Conservation (phyloP, 2,113 vertebrate species). For the Xenotilapia leptura region DNA sequence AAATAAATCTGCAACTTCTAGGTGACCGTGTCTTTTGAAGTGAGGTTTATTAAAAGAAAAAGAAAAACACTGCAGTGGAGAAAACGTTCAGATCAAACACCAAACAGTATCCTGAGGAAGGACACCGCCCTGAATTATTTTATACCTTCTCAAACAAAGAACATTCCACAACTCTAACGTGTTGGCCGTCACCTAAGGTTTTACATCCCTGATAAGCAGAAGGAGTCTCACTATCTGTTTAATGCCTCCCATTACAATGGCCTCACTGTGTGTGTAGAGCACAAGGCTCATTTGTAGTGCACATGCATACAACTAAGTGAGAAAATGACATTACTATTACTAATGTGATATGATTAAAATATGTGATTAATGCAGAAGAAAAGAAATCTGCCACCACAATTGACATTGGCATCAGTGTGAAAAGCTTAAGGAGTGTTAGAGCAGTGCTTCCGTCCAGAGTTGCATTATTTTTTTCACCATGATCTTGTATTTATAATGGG, state of each 20-base stretch:
- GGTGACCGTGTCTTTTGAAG: not conserved
- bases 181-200: not conserved
- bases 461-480: not conserved
- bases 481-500: not conserved
- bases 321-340: not conserved
- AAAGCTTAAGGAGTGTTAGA: not conserved
- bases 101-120: not conserved
- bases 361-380: not conserved
- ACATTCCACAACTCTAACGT: not conserved
- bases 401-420: not conserved
- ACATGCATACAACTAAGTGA: not conserved
- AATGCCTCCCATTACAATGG: not conserved
- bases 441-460: not conserved
- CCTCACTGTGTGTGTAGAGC: not conserved
- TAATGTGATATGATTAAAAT: not conserved
- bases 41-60: not conserved
- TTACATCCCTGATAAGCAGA: not conserved
- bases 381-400: not conserved
- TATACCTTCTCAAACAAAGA: not conserved
- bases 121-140: accelerated
- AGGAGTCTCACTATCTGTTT: not conserved
- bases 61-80: not conserved
- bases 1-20: not conserved
- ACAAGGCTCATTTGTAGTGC: not conserved
- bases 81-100: not conserved